A percentile compares a stretch with the other conserved stretches of the same genome.
These are phyloP conservation scores for Synanthedon formicaeformis DNA, from an alignment of 2,888 invertebrate genomes.

Conservation along the genomic window DNA sequence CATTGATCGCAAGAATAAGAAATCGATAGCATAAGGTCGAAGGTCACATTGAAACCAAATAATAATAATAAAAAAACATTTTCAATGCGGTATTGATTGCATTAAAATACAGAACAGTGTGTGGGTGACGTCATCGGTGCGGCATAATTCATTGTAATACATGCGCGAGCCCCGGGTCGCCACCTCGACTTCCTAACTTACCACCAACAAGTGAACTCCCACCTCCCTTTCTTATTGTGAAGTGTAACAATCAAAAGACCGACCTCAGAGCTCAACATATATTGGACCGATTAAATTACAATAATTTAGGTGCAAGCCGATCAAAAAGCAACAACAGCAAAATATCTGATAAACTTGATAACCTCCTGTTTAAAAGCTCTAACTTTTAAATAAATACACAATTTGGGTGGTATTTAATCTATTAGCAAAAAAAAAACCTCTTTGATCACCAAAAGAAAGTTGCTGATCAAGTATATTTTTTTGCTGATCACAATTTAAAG, in stretches of 20 bases:
- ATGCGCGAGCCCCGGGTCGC: conserved; percentile 49
- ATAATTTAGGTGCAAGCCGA: conserved; percentile 10
- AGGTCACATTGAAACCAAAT: too few species aligned
- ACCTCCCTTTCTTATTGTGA: conserved; percentile 8
- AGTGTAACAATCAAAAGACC: background rate
- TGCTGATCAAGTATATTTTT: too few species aligned
- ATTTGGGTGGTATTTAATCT: too few species aligned
- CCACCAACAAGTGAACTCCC: conserved; percentile 2
- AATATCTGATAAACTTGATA: conserved; percentile 23
- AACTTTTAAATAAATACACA: background rate
- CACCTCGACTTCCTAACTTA: conserved; percentile 35
- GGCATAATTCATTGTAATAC: conserved; percentile 62
- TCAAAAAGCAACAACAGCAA: conserved; percentile 27
- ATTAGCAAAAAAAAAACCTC: too few species aligned
- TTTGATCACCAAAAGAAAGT: too few species aligned
- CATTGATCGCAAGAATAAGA: too few species aligned
- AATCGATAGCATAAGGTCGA: too few species aligned
- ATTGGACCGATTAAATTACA: conserved; percentile 23
- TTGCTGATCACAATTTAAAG: too few species aligned
- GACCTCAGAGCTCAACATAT: background rate
- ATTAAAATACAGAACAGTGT: conserved; percentile 32
- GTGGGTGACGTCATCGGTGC: conserved; percentile 32
- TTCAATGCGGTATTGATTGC: conserved; percentile 11
- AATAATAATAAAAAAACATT: background rate
- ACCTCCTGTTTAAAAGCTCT: conserved; percentile 43